Evolutionary conservation across 2,797 vertebrate genomes (phyloP), one percentile per base, ranked within the genome.

Genomic region (Diplodus sargus): DNA sequence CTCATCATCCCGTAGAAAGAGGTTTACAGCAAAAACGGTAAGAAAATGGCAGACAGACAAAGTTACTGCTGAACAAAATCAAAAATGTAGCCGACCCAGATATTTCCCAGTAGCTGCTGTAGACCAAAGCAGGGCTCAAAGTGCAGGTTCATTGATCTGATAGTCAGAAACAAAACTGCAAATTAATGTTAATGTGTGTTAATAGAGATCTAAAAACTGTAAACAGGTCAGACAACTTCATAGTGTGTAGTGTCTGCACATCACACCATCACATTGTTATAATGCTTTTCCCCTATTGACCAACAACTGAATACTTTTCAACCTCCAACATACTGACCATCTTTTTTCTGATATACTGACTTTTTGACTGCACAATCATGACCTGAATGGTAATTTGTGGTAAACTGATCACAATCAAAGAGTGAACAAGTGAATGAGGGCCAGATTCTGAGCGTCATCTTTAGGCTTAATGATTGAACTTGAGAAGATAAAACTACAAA

Each of bases 401-500:
- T 15, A 43, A 57, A 60, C 6, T 23, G 18, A 52, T 52, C 51
- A 4, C 30, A 7, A 28, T 56, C 25, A 48, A 17, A 78, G 5
- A 47, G 23, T 48, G 16, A 42, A 54, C 15, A 39, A 17, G 51
- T 52, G 23, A 52, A 47, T 39, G 20, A 9, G n/a, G 16, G 39
- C 20, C 22, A n/a, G 2, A 70, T 80, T 42, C 52, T 60, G 5
- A 58, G 5, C 17, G 30, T 71, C 65, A 56, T 15, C 48, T 60
- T 47, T 5, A 3, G 9, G 9, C 28, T 47, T 22, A 69, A 47
- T 64, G 17, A 49, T 20, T 23, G 57, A 74, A 88, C 58, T 70
- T 86, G 59, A 81, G 78, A 71, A 68, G 75, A 74, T 81, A 82
- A 88, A 82, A 71, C 23, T 67, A 23, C 83, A 80, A 70, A 71